phyloP scores from a whole-genome alignment of 2,797 vertebrate species.

The Dermochelys coriacea region DNA sequence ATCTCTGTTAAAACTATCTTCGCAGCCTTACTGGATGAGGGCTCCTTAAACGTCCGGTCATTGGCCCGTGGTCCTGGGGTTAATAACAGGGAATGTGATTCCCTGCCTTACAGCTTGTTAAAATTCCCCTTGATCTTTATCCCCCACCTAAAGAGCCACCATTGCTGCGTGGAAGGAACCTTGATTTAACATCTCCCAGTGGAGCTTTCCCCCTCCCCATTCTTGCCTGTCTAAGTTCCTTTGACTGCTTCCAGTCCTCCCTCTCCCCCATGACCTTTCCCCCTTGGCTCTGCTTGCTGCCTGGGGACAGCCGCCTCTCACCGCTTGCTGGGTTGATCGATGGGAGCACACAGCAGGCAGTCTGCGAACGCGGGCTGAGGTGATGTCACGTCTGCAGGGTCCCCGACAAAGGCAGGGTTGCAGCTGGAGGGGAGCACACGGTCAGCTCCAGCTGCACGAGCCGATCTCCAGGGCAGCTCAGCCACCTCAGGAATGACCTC shows the following conservation, averaged over 20 bases:
- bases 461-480: rapidly evolving
- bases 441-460: constrained; percentile 56
- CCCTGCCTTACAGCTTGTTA: not conserved
- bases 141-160: not conserved
- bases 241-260: not conserved
- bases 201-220: rapidly evolving
- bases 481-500: not conserved
- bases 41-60: rapidly evolving
- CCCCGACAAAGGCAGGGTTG: not conserved
- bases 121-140: not conserved
- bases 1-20: rapidly evolving
- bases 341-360: not conserved
- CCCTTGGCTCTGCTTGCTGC: not conserved
- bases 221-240: not conserved
- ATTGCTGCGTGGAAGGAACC: not conserved
- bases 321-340: not conserved
- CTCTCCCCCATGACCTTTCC: not conserved
- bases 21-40: not conserved
- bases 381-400: constrained; percentile 67
- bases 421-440: rapidly evolving
- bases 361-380: constrained; percentile 51
- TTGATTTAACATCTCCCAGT: not conserved
- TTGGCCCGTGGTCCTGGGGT: rapidly evolving
- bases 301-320: not conserved
- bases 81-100: not conserved